Evolutionary conservation across 1,140 invertebrate species (phyloP).

Genomic region (Macrostomum lignano): DNA sequence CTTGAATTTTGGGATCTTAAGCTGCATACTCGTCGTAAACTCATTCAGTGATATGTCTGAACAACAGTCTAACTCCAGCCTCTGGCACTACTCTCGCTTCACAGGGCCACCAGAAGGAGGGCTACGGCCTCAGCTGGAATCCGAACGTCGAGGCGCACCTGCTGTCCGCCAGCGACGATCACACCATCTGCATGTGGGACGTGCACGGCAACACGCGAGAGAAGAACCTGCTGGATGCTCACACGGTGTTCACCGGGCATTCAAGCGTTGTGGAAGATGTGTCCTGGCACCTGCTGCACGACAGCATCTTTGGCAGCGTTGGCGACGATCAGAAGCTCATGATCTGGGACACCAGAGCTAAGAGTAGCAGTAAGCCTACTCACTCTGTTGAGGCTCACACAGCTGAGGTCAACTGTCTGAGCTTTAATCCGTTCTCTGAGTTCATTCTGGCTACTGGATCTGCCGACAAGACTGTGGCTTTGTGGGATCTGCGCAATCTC

Average conservation of each 20-base stretch:
- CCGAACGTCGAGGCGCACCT: constrained; percentile 87
- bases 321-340: constrained; percentile 97
- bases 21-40: too few relatives aligned
- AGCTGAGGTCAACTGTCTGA: constrained; percentile 93
- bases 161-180: constrained; percentile 76
- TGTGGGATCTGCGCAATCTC: constrained; percentile 88
- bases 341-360: constrained; percentile 81
- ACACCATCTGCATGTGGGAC: constrained; percentile 94
- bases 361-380: constrained; percentile 78
- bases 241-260: constrained; percentile 92
- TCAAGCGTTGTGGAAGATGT: constrained; percentile 98
- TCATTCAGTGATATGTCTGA: too few relatives aligned
- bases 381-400: constrained; percentile 95
- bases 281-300: constrained; percentile 89
- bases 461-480: constrained; percentile 66
- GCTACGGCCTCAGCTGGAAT: constrained; percentile 83
- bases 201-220: constrained; percentile 82
- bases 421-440: constrained; percentile 96
- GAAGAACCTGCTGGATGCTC: constrained; percentile 73
- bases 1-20: too few relatives aligned
- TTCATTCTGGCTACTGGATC: constrained; percentile 93
- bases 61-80: too few relatives aligned
- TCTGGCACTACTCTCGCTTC: too few relatives aligned
- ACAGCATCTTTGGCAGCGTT: constrained; percentile 89
- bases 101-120: constrained; percentile 97